Conservation (phyloP, 2,797 vertebrate genomes). For the Todus mexicanus region DNA sequence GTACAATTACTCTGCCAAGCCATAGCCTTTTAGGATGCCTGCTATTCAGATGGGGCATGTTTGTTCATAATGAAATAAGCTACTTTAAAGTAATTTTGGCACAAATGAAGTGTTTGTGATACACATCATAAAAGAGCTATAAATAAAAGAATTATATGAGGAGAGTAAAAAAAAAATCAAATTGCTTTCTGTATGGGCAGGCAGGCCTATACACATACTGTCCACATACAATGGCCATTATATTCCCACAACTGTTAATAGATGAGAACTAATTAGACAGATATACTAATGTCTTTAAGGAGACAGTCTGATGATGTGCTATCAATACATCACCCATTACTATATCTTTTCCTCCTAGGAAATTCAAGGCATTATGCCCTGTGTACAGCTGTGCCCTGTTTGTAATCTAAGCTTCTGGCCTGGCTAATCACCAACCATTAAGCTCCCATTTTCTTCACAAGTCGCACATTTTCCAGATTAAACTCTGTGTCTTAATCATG, state of each 20-base stretch:
- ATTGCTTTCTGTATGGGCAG: not conserved
- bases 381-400: not conserved
- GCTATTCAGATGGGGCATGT: not conserved
- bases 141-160: not conserved
- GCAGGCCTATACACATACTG: not conserved
- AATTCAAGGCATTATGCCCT: not conserved
- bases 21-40: not conserved
- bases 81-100: not conserved
- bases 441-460: not conserved
- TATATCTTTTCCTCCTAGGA: not conserved
- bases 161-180: not conserved
- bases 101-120: not conserved
- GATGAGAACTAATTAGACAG: not conserved
- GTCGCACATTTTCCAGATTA: not conserved
- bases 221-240: not conserved
- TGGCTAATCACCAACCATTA: not conserved
- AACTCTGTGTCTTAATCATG: not conserved
- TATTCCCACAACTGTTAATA: not conserved
- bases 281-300: not conserved
- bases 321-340: not conserved
- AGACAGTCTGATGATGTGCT: not conserved
- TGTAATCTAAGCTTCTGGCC: not conserved
- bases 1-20: not conserved
- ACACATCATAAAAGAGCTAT: not conserved
- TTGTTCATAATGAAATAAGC: not conserved